Evolutionary conservation across 2,113 vertebrate species (phyloP), one percentile per base, ranked within the genome.

Genomic region (Malurus melanocephalus): DNA sequence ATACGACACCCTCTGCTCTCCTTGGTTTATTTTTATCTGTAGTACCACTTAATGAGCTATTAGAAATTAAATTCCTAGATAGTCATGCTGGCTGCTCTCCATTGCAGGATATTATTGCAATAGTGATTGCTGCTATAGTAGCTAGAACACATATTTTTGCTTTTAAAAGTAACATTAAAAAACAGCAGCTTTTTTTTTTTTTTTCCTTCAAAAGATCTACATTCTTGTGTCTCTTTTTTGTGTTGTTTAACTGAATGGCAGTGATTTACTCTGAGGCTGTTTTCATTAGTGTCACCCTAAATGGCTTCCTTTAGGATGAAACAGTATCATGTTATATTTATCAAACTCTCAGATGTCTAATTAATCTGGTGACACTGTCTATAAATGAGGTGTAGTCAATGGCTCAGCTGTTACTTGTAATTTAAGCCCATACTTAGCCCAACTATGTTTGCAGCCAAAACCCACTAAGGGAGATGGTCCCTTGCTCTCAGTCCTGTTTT

Each of bases 1-100:
- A 33, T 40, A 40, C 1, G 1, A 20, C 68, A 74, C 17, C 19
- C 65, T 91, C 80, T 87, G 46, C 45, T 88, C 28, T 79, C 53
- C 30, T 81, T 30, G 8, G 11, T n/a, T 91, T 89, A 69, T 92
- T 92, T 91, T 89, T 92, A 53, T 87, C 79, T 89, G 20, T 90
- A 87, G 48, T 82, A 64, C 78, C 59, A n/a, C 68, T 93, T 94
- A 80, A 91, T 86, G 82, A 89, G 56, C 68, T 89, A 30, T 90
- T 83, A 89, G 75, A 87, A 92, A 92, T 82, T 59, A 69, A 85
- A 76, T 91, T 90, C 85, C 79, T 90, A 43, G 66, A 75, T 9
- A 68, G 79, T 55, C 27, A 24, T 18, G 18, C 72, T 92, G 93
- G 67, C 56, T 89, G 40, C 56, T 89, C 20, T 94, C 79, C 76